Conservation (phyloP, 2,113 vertebrate genomes). For the Lampris incognitus region DNA sequence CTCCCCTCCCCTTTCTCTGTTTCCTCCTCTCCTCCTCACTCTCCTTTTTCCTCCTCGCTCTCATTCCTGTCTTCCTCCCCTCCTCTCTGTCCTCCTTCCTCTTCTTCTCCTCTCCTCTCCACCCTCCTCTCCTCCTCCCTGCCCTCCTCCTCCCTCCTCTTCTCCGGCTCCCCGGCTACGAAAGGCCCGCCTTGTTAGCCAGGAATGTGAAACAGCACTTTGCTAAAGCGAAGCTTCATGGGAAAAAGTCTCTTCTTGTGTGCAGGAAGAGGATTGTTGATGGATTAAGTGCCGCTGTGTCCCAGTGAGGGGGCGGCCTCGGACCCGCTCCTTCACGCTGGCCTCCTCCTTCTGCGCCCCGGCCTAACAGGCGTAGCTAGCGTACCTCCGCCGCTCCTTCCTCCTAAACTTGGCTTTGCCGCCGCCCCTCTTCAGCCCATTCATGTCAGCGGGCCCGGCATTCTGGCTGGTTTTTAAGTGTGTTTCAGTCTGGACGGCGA, state of each 20-base stretch:
- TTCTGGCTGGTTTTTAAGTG: conserved; percentile 71
- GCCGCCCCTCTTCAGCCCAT: conserved; percentile 68
- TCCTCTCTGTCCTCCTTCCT: not conserved
- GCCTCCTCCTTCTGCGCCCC: conserved; percentile 39
- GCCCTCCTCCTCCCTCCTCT: conserved; percentile 8
- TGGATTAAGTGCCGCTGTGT: conserved; percentile 73
- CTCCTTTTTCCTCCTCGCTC: no score
- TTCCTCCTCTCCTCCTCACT: no score
- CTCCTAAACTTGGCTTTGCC: conserved; percentile 76
- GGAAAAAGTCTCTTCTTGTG: conserved; percentile 68
- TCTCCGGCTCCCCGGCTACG: conserved; percentile 19
- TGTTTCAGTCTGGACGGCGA: conserved; percentile 74
- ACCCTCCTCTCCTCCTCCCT: not conserved
- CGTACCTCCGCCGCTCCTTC: conserved; percentile 57
- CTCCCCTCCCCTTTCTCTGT: no score
- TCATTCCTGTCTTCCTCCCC: no score
- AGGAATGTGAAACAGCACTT: conserved; percentile 66
- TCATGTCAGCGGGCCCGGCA: conserved; percentile 71
- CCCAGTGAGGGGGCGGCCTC: conserved; percentile 51
- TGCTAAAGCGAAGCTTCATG: conserved; percentile 72
- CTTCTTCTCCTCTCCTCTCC: not conserved
- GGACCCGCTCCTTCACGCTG: conserved; percentile 52
- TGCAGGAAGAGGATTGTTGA: conserved; percentile 58
- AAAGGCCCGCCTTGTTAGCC: conserved; percentile 56
- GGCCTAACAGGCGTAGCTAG: conserved; percentile 69